These are phyloP conservation scores for Heliconius hortense DNA, from an alignment of 2,888 invertebrate genomes.

Conservation along the genomic window DNA sequence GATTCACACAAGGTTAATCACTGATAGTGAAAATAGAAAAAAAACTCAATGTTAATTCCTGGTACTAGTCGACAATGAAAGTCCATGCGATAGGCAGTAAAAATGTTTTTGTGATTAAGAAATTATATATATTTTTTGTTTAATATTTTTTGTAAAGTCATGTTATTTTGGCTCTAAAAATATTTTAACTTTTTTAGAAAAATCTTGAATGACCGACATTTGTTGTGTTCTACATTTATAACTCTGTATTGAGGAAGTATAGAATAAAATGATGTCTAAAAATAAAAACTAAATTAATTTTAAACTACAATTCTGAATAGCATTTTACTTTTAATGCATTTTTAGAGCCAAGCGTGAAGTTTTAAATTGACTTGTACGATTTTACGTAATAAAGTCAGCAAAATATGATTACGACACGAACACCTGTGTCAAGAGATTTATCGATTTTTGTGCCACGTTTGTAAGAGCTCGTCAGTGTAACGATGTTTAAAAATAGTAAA, in stretches of 20 bases:
- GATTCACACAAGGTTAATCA: slow-evolving; percentile 73
- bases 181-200: background rate
- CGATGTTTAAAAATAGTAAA: slow-evolving; percentile 19
- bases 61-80: slow-evolving; percentile 31
- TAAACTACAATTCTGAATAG: background rate
- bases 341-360: background rate
- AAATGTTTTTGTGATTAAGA: no score
- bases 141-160: no score
- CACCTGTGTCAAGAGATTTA: slow-evolving; percentile 74
- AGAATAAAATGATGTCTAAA: background rate
- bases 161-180: background rate
- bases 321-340: background rate
- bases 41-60: slow-evolving; percentile 42
- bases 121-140: no score
- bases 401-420: slow-evolving; percentile 57
- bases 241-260: background rate
- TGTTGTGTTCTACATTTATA: background rate
- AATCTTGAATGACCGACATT: slow-evolving; percentile 1
- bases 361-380: slow-evolving; percentile 22
- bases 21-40: slow-evolving; percentile 67
- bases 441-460: slow-evolving; percentile 53
- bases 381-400: slow-evolving; percentile 41
- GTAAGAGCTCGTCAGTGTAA: slow-evolving; percentile 33
- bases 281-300: background rate
- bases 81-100: background rate